Percentiles rank a stretch among this genome's conserved stretches.
Conservation (phyloP, 2,113 vertebrate genomes). For the Tragelaphus strepsiceros region DNA sequence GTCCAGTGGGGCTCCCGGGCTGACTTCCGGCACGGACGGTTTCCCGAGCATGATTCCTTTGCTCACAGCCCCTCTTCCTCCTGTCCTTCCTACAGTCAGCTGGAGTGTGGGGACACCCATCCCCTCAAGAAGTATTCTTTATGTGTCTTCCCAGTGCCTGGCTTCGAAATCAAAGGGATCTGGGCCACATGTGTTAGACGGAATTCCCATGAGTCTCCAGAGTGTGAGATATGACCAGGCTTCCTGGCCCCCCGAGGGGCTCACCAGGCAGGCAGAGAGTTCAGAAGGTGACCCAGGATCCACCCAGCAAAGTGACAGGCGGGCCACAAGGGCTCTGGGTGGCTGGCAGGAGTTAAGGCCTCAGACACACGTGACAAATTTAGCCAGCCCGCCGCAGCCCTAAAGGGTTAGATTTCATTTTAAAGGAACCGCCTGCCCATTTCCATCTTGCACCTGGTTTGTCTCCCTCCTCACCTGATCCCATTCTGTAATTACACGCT, state of each 20-base stretch:
- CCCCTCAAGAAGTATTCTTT: neutral
- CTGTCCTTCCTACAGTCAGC: neutral
- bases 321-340: neutral
- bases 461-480: neutral
- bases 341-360: neutral
- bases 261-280: neutral
- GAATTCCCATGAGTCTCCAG: neutral
- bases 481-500: neutral
- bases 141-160: neutral
- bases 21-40: accelerated
- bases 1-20: neutral
- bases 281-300: neutral
- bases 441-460: neutral
- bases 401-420: neutral
- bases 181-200: neutral
- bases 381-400: neutral
- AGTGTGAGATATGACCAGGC: neutral
- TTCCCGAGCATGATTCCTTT: neutral
- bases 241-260: neutral
- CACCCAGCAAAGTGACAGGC: neutral
- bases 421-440: neutral
- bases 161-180: neutral
- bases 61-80: neutral
- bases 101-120: neutral
- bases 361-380: neutral